Evolutionary conservation across 2,113 vertebrate species (phyloP).

Genomic region (Ailuropoda melanoleuca): DNA sequence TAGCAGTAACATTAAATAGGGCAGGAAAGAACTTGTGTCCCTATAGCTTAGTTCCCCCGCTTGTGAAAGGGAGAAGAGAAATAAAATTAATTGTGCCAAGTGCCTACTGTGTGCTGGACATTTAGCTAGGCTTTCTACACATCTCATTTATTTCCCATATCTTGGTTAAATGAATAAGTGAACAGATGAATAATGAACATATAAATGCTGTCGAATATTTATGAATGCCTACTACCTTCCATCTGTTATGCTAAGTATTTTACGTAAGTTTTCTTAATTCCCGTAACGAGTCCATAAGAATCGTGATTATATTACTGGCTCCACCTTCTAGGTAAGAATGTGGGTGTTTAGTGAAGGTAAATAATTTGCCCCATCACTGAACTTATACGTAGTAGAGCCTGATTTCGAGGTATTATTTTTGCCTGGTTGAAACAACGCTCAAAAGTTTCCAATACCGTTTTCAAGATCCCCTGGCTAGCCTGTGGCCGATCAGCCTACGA

Average conservation of each 20-base stretch:
- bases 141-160: neutral
- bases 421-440: neutral
- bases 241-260: neutral
- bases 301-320: neutral
- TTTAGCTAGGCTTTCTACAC: neutral
- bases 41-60: neutral
- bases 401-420: neutral
- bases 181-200: neutral
- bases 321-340: neutral
- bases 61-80: neutral
- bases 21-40: fast-evolving
- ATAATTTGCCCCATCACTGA: neutral
- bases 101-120: neutral
- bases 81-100: neutral
- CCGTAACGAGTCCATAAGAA: neutral
- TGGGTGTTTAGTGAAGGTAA: neutral
- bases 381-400: neutral
- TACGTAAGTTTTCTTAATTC: neutral
- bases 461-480: neutral
- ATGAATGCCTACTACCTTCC: neutral
- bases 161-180: neutral
- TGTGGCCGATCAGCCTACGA: too few species aligned
- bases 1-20: neutral
- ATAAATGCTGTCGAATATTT: neutral
- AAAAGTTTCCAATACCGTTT: neutral